These are phyloP conservation scores for Hirtodrosophila histrioides DNA, from an alignment of 2,888 invertebrate genomes.

Conservation along the genomic window DNA sequence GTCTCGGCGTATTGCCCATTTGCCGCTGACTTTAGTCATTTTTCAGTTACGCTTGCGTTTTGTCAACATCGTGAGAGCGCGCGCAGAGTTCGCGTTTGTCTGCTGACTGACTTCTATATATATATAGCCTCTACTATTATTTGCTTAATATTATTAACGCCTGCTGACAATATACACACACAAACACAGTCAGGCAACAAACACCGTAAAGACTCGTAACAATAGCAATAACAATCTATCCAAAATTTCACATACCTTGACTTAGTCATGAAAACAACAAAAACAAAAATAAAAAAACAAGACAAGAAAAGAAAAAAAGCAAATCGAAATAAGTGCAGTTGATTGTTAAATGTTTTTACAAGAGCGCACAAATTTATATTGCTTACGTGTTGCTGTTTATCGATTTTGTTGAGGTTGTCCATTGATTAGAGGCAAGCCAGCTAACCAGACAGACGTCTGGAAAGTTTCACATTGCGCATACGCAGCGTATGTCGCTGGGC, in stretches of 20 bases:
- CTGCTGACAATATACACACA: constrained; percentile 40
- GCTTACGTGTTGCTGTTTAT: constrained; percentile 40
- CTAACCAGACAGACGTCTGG: constrained; percentile 27
- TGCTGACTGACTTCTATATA: constrained; percentile 23
- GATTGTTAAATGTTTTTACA: constrained; percentile 33
- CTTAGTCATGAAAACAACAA: constrained; percentile 45
- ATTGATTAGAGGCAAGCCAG: constrained; percentile 36
- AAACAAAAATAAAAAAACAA: constrained; percentile 7
- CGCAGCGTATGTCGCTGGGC: constrained; percentile 54
- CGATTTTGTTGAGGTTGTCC: constrained; percentile 47
- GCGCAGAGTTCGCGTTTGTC: constrained; percentile 54
- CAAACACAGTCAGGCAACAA: constrained; percentile 1
- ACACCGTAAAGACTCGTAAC: constrained; percentile 31
- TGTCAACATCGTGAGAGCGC: constrained; percentile 77
- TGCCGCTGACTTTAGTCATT: constrained; percentile 74
- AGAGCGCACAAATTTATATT: constrained; percentile 28
- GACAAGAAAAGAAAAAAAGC: constrained; percentile 3
- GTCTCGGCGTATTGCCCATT: constrained; percentile 62
- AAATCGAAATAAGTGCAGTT: constrained; percentile 24
- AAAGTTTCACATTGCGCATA: constrained; percentile 66
- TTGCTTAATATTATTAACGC: constrained; percentile 47
- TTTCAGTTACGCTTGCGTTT: constrained; percentile 79
- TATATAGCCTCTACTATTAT: constrained; percentile 30
- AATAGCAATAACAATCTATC: constrained; percentile 37
- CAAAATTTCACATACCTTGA: constrained; percentile 64